These are phyloP conservation scores for Agrypnus murinus DNA, from an alignment of 2,888 invertebrate species.

Conservation along the genomic window DNA sequence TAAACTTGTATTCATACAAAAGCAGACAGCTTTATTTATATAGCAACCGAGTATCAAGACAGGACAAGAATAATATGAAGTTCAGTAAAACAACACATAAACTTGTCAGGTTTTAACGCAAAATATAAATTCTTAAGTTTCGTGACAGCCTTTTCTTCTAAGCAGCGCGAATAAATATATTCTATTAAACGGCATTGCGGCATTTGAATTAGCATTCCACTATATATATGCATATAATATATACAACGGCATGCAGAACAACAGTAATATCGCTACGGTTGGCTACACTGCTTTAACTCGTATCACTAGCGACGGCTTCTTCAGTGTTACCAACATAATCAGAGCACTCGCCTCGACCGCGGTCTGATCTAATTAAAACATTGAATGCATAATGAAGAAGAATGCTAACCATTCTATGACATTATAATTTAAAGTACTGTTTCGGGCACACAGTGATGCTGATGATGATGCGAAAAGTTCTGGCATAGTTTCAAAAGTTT, in stretches of 20 bases:
- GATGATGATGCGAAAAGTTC: slow-evolving; percentile 28
- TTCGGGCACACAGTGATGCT: not conserved
- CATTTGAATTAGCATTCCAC: slow-evolving; percentile 59
- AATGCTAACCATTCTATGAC: slow-evolving; percentile 51
- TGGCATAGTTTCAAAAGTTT: slow-evolving; percentile 6
- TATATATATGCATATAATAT: slow-evolving; percentile 1
- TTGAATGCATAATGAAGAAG: slow-evolving; percentile 56
- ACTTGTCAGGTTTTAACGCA: slow-evolving; percentile 19
- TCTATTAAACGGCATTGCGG: slow-evolving; percentile 60
- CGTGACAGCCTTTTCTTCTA: slow-evolving; percentile 50
- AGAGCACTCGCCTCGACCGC: slow-evolving; percentile 50
- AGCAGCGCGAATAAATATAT: slow-evolving; percentile 54
- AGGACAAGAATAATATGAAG: slow-evolving; percentile 4
- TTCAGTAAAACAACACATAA: slow-evolving; percentile 8
- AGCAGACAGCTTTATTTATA: not conserved
- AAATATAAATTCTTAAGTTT: slow-evolving; percentile 41
- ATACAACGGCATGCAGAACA: slow-evolving; percentile 56
- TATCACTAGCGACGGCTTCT: slow-evolving; percentile 50
- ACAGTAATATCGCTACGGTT: slow-evolving; percentile 47
- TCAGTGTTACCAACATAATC: slow-evolving; percentile 48
- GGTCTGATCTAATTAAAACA: slow-evolving; percentile 56
- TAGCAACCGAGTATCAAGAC: not conserved
- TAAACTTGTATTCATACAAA: not conserved
- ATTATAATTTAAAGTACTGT: slow-evolving; percentile 25
- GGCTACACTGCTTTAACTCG: slow-evolving; percentile 48